These are phyloP conservation scores for Brachionus calyciflorus DNA, from an alignment of 1,140 invertebrate genomes.

Conservation along the genomic window DNA sequence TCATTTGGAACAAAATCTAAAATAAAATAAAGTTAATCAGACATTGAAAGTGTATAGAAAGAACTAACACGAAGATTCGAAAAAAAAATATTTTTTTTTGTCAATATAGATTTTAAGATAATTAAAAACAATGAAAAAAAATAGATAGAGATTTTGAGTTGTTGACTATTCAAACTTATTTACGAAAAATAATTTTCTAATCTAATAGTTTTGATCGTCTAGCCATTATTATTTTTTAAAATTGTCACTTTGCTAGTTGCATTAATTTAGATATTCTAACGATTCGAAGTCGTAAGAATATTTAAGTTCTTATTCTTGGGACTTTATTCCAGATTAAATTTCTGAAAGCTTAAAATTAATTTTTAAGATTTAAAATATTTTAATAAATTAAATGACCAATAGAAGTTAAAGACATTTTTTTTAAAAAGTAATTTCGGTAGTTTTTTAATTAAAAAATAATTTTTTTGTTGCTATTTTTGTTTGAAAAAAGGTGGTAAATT, in stretches of 20 bases:
- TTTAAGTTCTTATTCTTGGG: no score
- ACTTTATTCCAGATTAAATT: no score
- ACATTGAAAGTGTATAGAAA: conserved; percentile 16
- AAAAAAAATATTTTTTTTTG: not conserved
- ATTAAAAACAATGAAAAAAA: conserved; percentile 20
- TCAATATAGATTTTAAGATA: conserved; percentile 25
- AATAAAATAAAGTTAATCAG: no score
- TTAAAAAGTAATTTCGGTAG: not conserved
- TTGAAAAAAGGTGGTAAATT: conserved; percentile 31
- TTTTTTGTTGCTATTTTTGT: not conserved
- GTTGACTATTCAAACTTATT: conserved; percentile 37
- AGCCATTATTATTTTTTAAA: conserved; percentile 27
- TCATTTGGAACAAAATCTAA: no score
- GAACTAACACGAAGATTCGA: not conserved
- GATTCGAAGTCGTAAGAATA: not conserved
- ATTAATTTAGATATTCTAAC: not conserved
- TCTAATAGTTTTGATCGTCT: conserved; percentile 27
- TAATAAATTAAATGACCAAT: not conserved
- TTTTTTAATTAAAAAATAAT: conserved; percentile 36
- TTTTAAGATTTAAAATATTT: not conserved
- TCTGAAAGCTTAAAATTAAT: no score
- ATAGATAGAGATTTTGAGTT: not conserved
- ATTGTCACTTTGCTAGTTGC: conserved; percentile 1
- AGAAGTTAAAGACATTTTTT: not conserved
- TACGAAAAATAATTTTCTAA: conserved; percentile 20